Conservation (phyloP, 2,113 vertebrate species). For the Heterotis niloticus region DNA sequence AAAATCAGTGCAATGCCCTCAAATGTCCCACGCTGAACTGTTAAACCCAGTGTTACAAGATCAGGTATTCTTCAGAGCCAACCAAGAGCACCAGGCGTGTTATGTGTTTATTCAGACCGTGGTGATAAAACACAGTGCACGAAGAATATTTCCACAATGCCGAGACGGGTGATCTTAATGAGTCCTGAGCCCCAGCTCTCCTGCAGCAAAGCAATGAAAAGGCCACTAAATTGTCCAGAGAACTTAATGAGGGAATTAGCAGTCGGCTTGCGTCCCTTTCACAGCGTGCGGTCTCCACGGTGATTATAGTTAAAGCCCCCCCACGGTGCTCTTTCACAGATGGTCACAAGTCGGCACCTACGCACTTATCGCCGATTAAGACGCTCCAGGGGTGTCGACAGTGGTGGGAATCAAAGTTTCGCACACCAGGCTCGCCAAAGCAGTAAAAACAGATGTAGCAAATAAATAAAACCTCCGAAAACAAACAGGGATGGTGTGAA, state of each 20-base stretch:
- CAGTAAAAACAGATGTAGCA: neutral
- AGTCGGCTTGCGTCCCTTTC: neutral
- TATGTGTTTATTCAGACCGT: neutral
- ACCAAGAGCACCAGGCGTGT: no score
- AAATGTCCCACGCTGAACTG: no score
- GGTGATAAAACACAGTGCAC: neutral
- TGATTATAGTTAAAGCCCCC: constrained; percentile 16
- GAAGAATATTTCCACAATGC: constrained; percentile 5
- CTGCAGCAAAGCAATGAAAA: neutral
- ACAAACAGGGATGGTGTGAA: no score
- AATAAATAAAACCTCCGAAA: no score
- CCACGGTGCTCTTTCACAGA: constrained; percentile 17
- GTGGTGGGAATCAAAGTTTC: constrained; percentile 11
- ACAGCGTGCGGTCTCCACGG: constrained; percentile 1
- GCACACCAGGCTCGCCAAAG: neutral
- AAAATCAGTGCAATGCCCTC: no score
- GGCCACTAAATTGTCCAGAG: constrained; percentile 3
- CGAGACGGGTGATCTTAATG: neutral
- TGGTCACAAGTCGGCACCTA: constrained; percentile 22
- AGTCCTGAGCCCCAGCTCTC: neutral
- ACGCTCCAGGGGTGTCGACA: neutral
- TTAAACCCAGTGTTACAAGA: no score
- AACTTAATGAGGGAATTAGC: constrained; percentile 20
- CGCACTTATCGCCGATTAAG: constrained; percentile 15
- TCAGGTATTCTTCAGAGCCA: no score